Base-by-base conservation (phyloP, 2,797 vertebrate species). In the Zenarchopterus dispar region DNA sequence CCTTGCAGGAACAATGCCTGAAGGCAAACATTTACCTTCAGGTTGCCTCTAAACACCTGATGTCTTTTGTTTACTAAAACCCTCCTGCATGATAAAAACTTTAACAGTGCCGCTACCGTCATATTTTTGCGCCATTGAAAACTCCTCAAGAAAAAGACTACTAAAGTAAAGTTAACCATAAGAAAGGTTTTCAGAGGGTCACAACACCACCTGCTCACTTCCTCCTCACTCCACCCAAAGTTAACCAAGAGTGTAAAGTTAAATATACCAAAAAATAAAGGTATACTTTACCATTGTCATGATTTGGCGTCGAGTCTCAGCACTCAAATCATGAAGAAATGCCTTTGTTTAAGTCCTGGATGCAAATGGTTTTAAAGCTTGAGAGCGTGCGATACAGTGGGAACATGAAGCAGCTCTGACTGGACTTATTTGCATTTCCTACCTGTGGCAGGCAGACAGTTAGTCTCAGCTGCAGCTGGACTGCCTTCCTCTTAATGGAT, bases 401-500 rank as follows among this genome's bases (percentile, higher is more conserved):
- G 73, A 47, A 16, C 2, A 52, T 70, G 71, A 59, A 53, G 55
- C 62, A 58, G 73, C 62, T 78, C 60, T 70, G 63, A 67, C 74
- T 66, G 69, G 47, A 16, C 59, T 79, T 18, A 81, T 92, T 91
- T 91, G 89, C 91, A 92, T 92, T 88, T 87, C 75, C 85, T 84
- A 80, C 78, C 73, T 82, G 70, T n/a, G 47, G 23, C 31, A 56
- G 17, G 23, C 26, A 56, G 3, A 21, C 39, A 53, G 41, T 49
- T 39, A 48, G 71, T 8, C 47, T 75, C 73, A 73, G 73, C 78
- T 80, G 55, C 74, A 50, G 56, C 33, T 33, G 21, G 4, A 19
- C 53, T 17, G 19, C 24, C 67, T 63, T 58, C 59, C 55, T 75
- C 18, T 28, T 59, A 55, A 63, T 54, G 31, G 70, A 44, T 57